Evolutionary conservation across 1,140 invertebrate species (phyloP), one percentile per base, ranked within the genome.

Genomic region (Dreissena rostriformis): DNA sequence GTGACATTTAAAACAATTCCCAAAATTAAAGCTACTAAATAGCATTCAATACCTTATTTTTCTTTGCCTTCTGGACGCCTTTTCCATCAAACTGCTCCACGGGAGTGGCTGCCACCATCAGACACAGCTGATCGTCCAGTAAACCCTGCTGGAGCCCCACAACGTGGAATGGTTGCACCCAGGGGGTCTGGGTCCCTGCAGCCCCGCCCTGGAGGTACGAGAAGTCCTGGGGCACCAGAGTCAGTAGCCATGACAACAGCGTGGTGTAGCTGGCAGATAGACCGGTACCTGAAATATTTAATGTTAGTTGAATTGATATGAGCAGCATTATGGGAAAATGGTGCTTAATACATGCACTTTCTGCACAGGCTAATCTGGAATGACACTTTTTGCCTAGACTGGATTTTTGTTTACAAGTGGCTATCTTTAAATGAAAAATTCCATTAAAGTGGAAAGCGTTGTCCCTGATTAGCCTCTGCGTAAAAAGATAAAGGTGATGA

Each of bases 121-220:
- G 87, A 72, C 81, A 85, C n/a, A 92, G 86, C 73, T 92, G 86
- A 17, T 89, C 91, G 68, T 92, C 90, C 26, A 91, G 63, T 83
- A 88, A 88, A 74, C 91, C 63, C 86, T 93, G 92, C 82, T 93
- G 92, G 29, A 93, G 74, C 1, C 92, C 92, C 17, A 93, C 76
- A 15, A 93, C 91, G 76, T 91, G 85, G 81, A 93, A 92, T n/a
- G 91, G 91, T 5, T 29, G 39, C 71, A 28, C 84, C 67, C 52
- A 84, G 53, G 10, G 76, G 39, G 15, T 57, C 52, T 8, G 52
- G 24, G 55, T 55, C 71, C 57, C 65, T 63, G 17, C 66, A 19
- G 26, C 70, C 57, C 19, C 72, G 53, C 39, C 74, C 72, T 87
- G 78, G 0, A 91, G 81, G 80, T 87, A 90, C 26, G 51, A 83